Base-by-base conservation (phyloP, 2,113 vertebrate genomes). In the Dolichotis patagonum region DNA sequence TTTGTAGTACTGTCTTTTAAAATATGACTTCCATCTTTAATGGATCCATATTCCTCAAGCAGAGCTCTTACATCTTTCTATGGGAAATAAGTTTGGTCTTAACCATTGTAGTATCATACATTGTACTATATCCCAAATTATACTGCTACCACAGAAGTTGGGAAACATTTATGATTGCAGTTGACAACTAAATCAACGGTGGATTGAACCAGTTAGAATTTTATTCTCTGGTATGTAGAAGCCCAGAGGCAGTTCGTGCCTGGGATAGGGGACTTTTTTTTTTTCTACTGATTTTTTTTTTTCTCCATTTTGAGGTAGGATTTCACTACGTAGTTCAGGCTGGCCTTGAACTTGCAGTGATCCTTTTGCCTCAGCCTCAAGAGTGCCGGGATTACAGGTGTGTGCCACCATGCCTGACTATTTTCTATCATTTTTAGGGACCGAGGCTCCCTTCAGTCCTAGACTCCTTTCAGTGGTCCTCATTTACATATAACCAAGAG, bases 11-110 rank as follows among this genome's bases (percentile, higher is more conserved):
- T 65, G 43, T 88, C n/a, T 91, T 71, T 73, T 88, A 35, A 82
- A 88, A 73, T 90, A 22, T 90, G 62, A 92, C n/a, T 93, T 95
- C 43, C 46, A 60, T 96, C 60, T 87, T 91, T 83, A 92, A 67
- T 95, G 38, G 52, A 75, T 77, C 83, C 41, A 32, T 84, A 63
- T 85, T 93, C 19, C 54, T 95, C 22, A 94, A 62, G 54, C 62
- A 95, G n/a, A 77, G 54, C 38, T n/a, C 43, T 85, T 90, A 82
- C 4, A 85, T 12, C 11, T 32, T 96, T 41, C 52, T 67, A 58
- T 35, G 28, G 35, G 17, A 41, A 92, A 54, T 88, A 38, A 32
- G 9, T 83, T 52, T 93, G 28, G 19, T 92, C 28, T 94, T 54
- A 67, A 52, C 73, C 56, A 54, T n/a, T 75, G 67, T 43, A 85